These are phyloP conservation scores for Nansenia antarctica DNA, from an alignment of 2,113 vertebrate species.

Conservation along the genomic window DNA sequence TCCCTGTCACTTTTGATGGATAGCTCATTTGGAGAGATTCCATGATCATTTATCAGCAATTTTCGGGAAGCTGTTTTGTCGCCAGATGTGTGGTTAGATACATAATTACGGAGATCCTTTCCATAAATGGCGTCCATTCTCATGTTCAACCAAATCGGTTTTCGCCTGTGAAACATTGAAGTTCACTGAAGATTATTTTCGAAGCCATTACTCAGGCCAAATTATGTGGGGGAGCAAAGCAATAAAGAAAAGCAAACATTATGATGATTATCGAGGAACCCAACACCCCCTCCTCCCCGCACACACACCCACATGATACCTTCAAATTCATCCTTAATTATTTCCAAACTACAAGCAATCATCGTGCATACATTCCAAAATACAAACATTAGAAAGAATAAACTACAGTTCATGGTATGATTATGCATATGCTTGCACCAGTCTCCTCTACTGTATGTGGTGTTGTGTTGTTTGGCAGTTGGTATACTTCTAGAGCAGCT, in stretches of 20 bases:
- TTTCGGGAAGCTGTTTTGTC: conserved; percentile 13
- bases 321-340: too few relatives aligned
- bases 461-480: not conserved
- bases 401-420: too few relatives aligned
- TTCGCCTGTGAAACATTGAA: not conserved
- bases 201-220: not conserved
- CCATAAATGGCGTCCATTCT: not conserved
- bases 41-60: conserved; percentile 32
- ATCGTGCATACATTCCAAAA: too few relatives aligned
- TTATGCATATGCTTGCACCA: not conserved
- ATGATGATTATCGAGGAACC: not conserved
- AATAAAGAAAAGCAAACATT: not conserved
- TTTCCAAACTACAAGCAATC: too few relatives aligned
- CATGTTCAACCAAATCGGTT: conserved; percentile 7
- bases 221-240: not conserved
- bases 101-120: conserved; percentile 20
- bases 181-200: not conserved
- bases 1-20: conserved; percentile 31
- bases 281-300: not conserved
- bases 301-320: not conserved
- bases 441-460: not conserved
- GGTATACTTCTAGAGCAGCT: not conserved
- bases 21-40: conserved; percentile 32
- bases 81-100: conserved; percentile 35
- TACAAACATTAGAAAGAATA: too few relatives aligned